These are phyloP conservation scores for Harpagus bidentatus DNA, from an alignment of 2,113 vertebrate species.

Conservation along the genomic window DNA sequence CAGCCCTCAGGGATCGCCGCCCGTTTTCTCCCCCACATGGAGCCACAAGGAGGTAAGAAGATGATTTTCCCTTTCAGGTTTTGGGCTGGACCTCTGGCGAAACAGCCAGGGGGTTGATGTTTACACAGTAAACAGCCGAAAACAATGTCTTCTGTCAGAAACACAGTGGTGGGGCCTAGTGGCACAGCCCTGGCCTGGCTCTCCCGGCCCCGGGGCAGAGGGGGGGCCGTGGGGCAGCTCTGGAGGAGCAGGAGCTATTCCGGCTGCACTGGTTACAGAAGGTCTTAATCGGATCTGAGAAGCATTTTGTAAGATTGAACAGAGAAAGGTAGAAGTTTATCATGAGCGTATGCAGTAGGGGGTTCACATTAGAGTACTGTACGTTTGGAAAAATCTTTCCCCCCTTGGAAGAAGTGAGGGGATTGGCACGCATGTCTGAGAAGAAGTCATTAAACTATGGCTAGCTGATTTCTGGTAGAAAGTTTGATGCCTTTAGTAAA, in stretches of 20 bases:
- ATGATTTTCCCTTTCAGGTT: background rate
- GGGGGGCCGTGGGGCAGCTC: background rate
- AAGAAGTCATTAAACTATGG: background rate
- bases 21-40: rapidly evolving
- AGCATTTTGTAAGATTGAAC: background rate
- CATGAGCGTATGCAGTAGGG: background rate
- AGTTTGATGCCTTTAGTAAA: background rate
- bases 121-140: background rate
- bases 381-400: background rate
- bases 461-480: background rate
- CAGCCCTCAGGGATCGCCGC: no score
- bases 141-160: background rate
- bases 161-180: background rate
- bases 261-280: rapidly evolving
- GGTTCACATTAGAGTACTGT: background rate
- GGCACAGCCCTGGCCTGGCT: background rate
- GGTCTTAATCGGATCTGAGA: background rate
- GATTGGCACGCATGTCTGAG: rapidly evolving
- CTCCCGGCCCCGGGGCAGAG: no score
- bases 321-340: background rate
- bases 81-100: background rate
- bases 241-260: background rate
- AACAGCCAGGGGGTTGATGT: background rate
- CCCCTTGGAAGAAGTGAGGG: background rate
- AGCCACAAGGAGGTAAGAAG: background rate